Base-by-base conservation (phyloP, 2,113 vertebrate genomes). In the Anolis carolinensis region DNA sequence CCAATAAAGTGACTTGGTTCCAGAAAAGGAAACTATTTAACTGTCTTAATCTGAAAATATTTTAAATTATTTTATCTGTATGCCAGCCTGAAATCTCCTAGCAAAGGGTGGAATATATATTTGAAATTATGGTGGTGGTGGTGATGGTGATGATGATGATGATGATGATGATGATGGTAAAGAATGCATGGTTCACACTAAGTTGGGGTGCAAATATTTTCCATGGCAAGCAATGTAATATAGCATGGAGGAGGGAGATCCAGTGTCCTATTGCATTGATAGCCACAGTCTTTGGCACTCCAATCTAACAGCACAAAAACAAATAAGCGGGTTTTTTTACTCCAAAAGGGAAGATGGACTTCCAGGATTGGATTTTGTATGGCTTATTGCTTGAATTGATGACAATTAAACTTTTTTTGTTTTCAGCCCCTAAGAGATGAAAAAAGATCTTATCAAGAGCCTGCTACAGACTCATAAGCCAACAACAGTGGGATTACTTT, bases 1-100 rank as follows among this genome's bases (percentile, higher is more conserved):
- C 23, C 52, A 86, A 86, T 86, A 86, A 86, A 86, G 59, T 81
- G 85, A 81, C 23, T 74, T 81, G 85, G 71, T 81, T 77, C 59
- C 62, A 81, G n/a, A n/a, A n/a, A n/a, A n/a, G n/a, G n/a, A n/a
- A n/a, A n/a, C n/a, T n/a, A n/a, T n/a, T n/a, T n/a, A n/a, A n/a
- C n/a, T n/a, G n/a, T 52, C 11, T 52, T 52, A 52, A 52, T 8
- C 11, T 52, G 50, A 11, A 52, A 52, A 8, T 3, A 11, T 52
- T 52, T 52, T 2, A 52, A 52, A 7, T 52, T 52, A 11, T 52
- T 52, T 52, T 52, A 52, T 52, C 11, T 11, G 11, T 52, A 7
- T 1, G 50, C 50, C 11, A 11, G 50, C 50, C 50, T 52, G 50
- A 52, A 52, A 52, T 52, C 50, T 11, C 50, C 7, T 52, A 11